These are phyloP conservation scores for Sander lucioperca DNA, from an alignment of 2,113 vertebrate species.

Conservation along the genomic window DNA sequence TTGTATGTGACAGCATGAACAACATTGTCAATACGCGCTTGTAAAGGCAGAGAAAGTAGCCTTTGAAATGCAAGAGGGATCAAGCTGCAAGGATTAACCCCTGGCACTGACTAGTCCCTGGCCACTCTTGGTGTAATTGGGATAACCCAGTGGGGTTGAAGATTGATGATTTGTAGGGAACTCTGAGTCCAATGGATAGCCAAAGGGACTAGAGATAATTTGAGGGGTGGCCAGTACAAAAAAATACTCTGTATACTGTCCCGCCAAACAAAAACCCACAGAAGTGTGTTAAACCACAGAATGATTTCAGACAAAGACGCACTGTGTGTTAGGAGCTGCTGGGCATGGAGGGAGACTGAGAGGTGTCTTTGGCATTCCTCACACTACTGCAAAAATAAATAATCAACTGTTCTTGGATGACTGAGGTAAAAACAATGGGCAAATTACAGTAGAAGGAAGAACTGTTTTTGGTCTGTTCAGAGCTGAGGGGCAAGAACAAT, in stretches of 20 bases:
- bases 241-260: neutral
- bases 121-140: neutral
- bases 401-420: conserved; percentile 49
- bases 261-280: conserved; percentile 40
- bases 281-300: conserved; percentile 48
- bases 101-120: neutral
- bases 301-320: conserved; percentile 59
- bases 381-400: conserved; percentile 59
- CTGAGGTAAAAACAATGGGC: conserved; percentile 12
- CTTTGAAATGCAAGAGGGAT: conserved; percentile 55
- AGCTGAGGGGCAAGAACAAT: conserved; percentile 32
- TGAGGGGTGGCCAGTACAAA: neutral
- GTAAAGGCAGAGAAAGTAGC: conserved; percentile 8
- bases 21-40: conserved; percentile 29
- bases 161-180: neutral
- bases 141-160: conserved; percentile 24
- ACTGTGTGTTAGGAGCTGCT: conserved; percentile 44
- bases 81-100: conserved; percentile 42
- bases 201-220: neutral
- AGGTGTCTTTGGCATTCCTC: conserved; percentile 59
- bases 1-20: conserved; percentile 16
- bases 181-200: neutral
- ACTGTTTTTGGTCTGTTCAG: conserved; percentile 3
- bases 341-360: conserved; percentile 26
- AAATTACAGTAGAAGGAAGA: conserved; percentile 7